A percentile compares a stretch with the other conserved stretches of the same genome.
Evolutionary conservation across 2,797 vertebrate genomes (phyloP).

Genomic region (Alosa sapidissima): DNA sequence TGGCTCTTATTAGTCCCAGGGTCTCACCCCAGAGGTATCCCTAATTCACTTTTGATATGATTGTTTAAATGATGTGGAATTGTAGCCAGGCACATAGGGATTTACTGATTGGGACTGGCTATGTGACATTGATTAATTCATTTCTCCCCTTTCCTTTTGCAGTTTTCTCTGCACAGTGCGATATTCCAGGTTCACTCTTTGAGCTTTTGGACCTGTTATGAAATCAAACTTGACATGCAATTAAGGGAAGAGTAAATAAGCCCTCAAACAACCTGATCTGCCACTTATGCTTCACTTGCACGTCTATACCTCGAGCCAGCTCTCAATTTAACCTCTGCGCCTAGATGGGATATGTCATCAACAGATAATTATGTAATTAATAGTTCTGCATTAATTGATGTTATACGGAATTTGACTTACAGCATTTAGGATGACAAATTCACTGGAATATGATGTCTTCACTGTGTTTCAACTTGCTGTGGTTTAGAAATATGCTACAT

Average conservation of each 20-base stretch:
- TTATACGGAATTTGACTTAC: slow-evolving; percentile 9
- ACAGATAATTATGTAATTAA: slow-evolving; percentile 26
- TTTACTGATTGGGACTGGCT: slow-evolving; percentile 45
- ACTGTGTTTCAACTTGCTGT: not conserved
- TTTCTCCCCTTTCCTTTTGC: slow-evolving; percentile 15
- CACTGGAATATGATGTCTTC: slow-evolving; percentile 15
- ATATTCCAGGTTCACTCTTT: slow-evolving; percentile 4
- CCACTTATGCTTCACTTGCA: slow-evolving; percentile 11
- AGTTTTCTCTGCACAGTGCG: not conserved
- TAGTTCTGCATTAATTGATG: slow-evolving; percentile 18
- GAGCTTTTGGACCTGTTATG: slow-evolving; percentile 19
- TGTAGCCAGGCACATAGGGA: slow-evolving; percentile 55
- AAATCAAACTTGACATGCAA: slow-evolving; percentile 1
- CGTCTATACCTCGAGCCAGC: not conserved
- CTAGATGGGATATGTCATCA: slow-evolving; percentile 15
- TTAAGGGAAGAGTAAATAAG: slow-evolving; percentile 21
- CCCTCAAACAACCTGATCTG: not conserved
- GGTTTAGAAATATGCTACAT: slow-evolving; percentile 24
- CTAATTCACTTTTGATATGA: slow-evolving; percentile 67
- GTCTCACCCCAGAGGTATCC: slow-evolving; percentile 60
- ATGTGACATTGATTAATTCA: slow-evolving; percentile 55
- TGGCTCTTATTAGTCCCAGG: slow-evolving; percentile 53
- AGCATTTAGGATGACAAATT: slow-evolving; percentile 3
- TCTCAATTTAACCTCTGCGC: slow-evolving; percentile 22
- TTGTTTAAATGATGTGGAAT: slow-evolving; percentile 65